phyloP scores from a whole-genome alignment of 2,888 invertebrate species.

The Chouioia cunea region DNA sequence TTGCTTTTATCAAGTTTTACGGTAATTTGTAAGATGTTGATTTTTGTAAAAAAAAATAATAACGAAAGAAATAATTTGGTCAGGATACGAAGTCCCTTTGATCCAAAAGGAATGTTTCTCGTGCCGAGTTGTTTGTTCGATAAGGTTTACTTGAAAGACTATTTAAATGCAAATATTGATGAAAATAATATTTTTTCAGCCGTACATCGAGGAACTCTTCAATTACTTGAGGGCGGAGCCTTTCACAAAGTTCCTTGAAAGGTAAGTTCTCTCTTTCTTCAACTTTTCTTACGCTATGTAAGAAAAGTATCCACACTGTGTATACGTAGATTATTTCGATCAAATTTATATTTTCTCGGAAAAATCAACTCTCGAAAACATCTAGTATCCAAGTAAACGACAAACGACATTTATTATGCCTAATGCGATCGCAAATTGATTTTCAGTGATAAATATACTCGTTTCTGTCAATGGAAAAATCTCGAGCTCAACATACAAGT shows the following conservation, averaged over 20 bases:
- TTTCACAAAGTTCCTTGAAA: conserved; percentile 98
- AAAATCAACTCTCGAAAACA: not conserved
- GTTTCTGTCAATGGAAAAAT: conserved; percentile 99
- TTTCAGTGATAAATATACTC: conserved; percentile 97
- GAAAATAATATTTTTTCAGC: conserved; percentile 75
- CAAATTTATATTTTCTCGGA: not conserved
- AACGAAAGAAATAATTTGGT: no score
- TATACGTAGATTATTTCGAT: conserved; percentile 18
- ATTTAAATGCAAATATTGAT: no score
- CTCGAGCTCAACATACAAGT: conserved; percentile 99
- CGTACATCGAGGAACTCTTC: conserved; percentile 99
- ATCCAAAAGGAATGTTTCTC: no score
- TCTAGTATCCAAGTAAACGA: not conserved
- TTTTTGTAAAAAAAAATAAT: no score
- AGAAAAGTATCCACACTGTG: not conserved
- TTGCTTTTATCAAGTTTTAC: no score
- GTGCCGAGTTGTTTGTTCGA: no score
- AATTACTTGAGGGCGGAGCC: conserved; percentile 96
- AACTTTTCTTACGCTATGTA: no score
- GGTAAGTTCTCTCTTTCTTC: conserved; percentile 73
- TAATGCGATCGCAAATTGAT: conserved; percentile 29
- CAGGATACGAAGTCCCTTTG: no score
- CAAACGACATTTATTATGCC: conserved; percentile 32
- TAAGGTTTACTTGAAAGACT: no score
- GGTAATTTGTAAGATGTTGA: no score